phyloP scores from a whole-genome alignment of 2,888 invertebrate genomes.

The Netelia virgata region DNA sequence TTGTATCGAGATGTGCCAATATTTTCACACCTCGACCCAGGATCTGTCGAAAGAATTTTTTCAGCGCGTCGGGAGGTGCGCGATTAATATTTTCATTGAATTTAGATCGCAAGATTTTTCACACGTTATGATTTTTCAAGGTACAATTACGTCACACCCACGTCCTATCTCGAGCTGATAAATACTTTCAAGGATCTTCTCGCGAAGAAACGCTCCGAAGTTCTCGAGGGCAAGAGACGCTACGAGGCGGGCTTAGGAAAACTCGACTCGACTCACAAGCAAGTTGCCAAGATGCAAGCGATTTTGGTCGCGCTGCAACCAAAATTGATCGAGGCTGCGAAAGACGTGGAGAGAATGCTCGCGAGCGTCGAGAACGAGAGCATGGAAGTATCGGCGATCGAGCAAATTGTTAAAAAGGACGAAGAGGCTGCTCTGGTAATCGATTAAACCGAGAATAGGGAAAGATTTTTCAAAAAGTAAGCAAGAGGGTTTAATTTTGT shows the following conservation, averaged over 20 bases:
- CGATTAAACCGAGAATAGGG: not conserved
- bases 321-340: conserved; percentile 93
- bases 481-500: not conserved
- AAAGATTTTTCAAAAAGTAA: not conserved
- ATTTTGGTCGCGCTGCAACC: conserved; percentile 95
- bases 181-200: conserved; percentile 94
- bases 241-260: conserved; percentile 96
- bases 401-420: conserved; percentile 92
- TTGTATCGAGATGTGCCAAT: conserved; percentile 95
- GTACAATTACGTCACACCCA: conserved; percentile 96
- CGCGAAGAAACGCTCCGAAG: conserved; percentile 90
- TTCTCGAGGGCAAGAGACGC: conserved; percentile 89
- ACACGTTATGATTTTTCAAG: conserved; percentile 21
- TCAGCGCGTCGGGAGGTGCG: conserved; percentile 88
- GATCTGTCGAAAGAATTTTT: conserved; percentile 89
- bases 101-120: not conserved
- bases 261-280: conserved; percentile 92
- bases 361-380: conserved; percentile 95
- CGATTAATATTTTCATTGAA: not conserved
- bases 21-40: conserved; percentile 95
- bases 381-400: conserved; percentile 93
- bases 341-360: conserved; percentile 94
- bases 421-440: conserved; percentile 90
- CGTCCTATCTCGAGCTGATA: conserved; percentile 96
- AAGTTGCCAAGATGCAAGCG: conserved; percentile 93